Base-by-base conservation (phyloP, 2,113 vertebrate species). In the Eclectus roratus region DNA sequence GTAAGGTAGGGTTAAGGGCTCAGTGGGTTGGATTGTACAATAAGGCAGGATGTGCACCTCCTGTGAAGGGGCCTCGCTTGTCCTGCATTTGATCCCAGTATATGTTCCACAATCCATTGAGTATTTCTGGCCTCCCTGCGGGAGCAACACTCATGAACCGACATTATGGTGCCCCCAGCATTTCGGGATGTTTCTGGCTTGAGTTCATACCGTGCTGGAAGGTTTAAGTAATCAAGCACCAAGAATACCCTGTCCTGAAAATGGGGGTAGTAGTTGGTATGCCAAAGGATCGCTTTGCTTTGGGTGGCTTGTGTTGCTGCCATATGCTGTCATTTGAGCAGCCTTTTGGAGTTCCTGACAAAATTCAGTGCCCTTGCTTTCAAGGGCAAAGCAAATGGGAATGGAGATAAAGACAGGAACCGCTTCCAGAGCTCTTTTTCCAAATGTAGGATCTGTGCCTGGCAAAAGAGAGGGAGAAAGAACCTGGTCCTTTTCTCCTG, bases 261-360 rank as follows among this genome's bases (percentile, higher is more conserved):
- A 5, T 4, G 0, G 0, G 60, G 14, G 24, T 18, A 1, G 55
- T 25, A 6, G 58, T 91, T 58, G 46, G 79, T 31, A 46, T 65
- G 85, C 39, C 43, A 6, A 37, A 25, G 76, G 82, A 91, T 96
- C 29, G 1, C 85, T 79, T 90, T 88, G 87, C 91, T 18, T 17
- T 12, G 79, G 53, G 58, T 47, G 64, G 70, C 71, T 68, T 44
- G 58, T 50, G 47, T 17, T 58, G 85, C 80, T 37, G 7, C 90
- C 71, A 4, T 8, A 4, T 55, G 68, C 47, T 86, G 92, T 56
- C 53, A 94, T 46, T 65, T 63, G 87, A 96, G 63, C 90, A 27
- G 85, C 60, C 8, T 83, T 50, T 39, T 15, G 85, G 46, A 89
- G 29, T 17, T 85, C 63, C 72, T 72, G 3, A 13, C 0, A 17